phyloP scores from a whole-genome alignment of 37 sponge, comb jelly and placozoan genomes.

The Haliclona indistincta region DNA sequence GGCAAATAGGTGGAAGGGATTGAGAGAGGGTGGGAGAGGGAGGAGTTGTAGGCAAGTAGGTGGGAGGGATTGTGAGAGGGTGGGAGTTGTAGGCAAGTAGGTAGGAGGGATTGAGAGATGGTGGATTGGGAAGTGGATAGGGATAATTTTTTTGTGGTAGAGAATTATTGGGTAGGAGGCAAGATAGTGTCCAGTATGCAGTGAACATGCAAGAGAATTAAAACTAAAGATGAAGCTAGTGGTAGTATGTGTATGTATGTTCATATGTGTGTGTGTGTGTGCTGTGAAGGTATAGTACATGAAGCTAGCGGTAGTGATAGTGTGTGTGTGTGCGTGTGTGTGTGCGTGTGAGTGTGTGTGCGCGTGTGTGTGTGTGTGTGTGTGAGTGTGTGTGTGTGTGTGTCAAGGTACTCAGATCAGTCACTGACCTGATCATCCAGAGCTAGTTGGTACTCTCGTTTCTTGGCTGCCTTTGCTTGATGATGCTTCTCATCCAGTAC shows the following conservation, averaged over 20 bases:
- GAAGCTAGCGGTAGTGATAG: neutral
- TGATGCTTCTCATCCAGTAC: constrained; percentile 28
- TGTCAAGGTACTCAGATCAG: neutral
- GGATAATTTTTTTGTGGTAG: neutral
- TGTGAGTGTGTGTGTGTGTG: neutral
- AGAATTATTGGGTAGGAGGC: too few species aligned
- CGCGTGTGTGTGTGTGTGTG: neutral
- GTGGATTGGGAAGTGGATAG: too few species aligned
- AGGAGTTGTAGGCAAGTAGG: neutral
- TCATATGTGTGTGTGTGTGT: too few species aligned
- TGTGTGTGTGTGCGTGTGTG: neutral
- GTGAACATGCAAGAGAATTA: too few species aligned
- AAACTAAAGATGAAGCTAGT: too few species aligned
- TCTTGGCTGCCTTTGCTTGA: constrained; percentile 14
- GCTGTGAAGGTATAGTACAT: neutral
- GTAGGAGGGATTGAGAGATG: neutral
- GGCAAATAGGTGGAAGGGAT: neutral
- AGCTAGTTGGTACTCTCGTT: constrained; percentile 56
- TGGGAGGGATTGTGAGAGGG: neutral
- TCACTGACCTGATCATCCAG: constrained; percentile 76
- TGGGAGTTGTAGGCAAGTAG: neutral
- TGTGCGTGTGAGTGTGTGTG: neutral
- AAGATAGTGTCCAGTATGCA: too few species aligned
- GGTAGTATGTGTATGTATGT: too few species aligned
- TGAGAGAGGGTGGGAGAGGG: neutral